phyloP scores from a whole-genome alignment of 2,888 invertebrate species.

The Brenthis ino region DNA sequence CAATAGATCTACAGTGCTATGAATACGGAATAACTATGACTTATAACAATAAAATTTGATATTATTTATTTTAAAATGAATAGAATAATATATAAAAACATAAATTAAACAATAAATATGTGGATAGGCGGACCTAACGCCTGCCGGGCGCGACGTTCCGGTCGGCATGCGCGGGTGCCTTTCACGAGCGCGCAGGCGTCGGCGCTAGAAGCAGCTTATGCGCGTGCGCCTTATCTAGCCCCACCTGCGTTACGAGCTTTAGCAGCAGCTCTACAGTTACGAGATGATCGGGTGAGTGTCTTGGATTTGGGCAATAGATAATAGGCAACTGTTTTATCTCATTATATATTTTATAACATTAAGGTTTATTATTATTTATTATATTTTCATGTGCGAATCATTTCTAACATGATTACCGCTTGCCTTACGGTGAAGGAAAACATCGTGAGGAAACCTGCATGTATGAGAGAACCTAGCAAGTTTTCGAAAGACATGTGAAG shows the following conservation, averaged over 20 bases:
- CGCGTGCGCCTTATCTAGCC: conserved; percentile 85
- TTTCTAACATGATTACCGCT: too few relatives aligned
- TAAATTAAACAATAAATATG: not conserved
- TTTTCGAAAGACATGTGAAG: too few relatives aligned
- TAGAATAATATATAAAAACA: not conserved
- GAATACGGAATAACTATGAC: not conserved
- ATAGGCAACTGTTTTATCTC: too few relatives aligned
- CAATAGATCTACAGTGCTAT: too few relatives aligned
- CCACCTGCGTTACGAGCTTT: conserved; percentile 85
- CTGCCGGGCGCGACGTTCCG: conserved; percentile 79
- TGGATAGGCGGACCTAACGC: conserved; percentile 59
- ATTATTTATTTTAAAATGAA: not conserved
- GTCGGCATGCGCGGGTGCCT: conserved; percentile 87
- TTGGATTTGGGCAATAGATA: not conserved
- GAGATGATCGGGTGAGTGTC: conserved; percentile 84
- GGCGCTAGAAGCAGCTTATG: conserved; percentile 86
- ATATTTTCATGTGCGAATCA: too few relatives aligned
- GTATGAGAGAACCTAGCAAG: too few relatives aligned
- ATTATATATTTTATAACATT: too few relatives aligned
- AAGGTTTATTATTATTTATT: too few relatives aligned
- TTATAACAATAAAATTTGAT: not conserved
- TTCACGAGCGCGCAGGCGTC: conserved; percentile 87
- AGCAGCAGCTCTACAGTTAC: conserved; percentile 84
- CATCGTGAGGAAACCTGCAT: too few relatives aligned
- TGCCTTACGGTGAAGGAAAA: too few relatives aligned